Base-by-base conservation (phyloP, 2,888 invertebrate genomes). In the Cerastis rubricosa region DNA sequence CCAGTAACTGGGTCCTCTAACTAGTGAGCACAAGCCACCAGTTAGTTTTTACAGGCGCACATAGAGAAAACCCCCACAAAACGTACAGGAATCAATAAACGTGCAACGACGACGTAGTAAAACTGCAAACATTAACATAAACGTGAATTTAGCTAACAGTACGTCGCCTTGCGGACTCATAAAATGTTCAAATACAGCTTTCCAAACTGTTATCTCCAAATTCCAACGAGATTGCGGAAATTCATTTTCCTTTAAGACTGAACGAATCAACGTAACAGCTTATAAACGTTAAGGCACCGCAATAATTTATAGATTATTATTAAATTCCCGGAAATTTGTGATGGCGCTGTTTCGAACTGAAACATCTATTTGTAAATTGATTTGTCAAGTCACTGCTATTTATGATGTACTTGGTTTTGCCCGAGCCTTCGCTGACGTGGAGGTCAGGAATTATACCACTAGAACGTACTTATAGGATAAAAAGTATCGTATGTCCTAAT, bases 291-390 rank as follows among this genome's bases (percentile, higher is more conserved):
- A 64, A 68, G 68, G 65, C 51, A 75, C 71, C 78, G 59, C 66
- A 74, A 81, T 84, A 63, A 83, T 87, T 83, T 65, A 78, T 72
- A 73, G 78, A 83, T 85, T 85, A 82, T 85, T 85, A 82, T 78
- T 69, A 73, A 80, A 82, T 75, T 71, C 57, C 14, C 35, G 63
- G 12, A 22, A 65, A 51, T 54, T 74, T 69, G 35, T 63, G 59
- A 74, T 57, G 66, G 49, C 40, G n/a, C 19, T 70, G 35, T 72
- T 74, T 72, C 35, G 35, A 35, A 35, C 63, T 45, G 35, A 64
- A 83, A 78, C 47, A 61, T 65, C 54, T 74, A 71, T 4, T 40
- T 57, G 57, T 71, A 70, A 75, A 78, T 80, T 49, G 22, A 72
- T 57, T 68, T 64, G 63, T 63, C 25, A 57, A 72, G 25, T 79